A percentile compares a stretch with the other conserved stretches of the same genome.
Evolutionary conservation across 2,113 vertebrate species (phyloP).

Genomic region (Lamprotornis superbus): DNA sequence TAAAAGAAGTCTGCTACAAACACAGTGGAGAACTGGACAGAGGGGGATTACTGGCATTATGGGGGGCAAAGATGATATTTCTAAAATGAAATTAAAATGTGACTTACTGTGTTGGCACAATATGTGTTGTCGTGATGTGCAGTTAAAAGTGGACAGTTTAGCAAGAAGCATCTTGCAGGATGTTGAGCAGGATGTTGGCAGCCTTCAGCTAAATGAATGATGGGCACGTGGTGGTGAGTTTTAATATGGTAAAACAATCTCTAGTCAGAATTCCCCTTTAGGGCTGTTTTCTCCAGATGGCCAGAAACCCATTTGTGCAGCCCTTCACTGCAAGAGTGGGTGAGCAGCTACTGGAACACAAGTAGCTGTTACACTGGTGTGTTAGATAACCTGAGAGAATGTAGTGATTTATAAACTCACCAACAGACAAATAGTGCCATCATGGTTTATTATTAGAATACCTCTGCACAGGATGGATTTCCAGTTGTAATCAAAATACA

Average conservation of each 20-base stretch:
- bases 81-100: not conserved
- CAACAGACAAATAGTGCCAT: not conserved
- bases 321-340: not conserved
- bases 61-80: not conserved
- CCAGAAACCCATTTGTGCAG: not conserved
- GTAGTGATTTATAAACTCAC: not conserved
- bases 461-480: not conserved
- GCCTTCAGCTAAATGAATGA: not conserved
- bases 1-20: not conserved
- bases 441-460: not conserved
- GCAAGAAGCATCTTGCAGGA: not conserved
- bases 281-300: not conserved
- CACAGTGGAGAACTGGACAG: not conserved
- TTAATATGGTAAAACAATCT: not conserved
- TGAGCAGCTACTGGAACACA: not conserved
- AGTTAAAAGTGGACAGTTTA: not conserved
- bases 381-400: not conserved
- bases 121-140: not conserved
- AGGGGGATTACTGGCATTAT: not conserved
- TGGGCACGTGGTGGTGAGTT: not conserved
- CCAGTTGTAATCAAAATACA: not conserved
- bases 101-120: accelerated
- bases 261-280: not conserved
- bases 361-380: not conserved
- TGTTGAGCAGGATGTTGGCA: not conserved